These are phyloP conservation scores for Psammodynastes pulverulentus DNA, from an alignment of 2,113 vertebrate species.

Conservation along the genomic window DNA sequence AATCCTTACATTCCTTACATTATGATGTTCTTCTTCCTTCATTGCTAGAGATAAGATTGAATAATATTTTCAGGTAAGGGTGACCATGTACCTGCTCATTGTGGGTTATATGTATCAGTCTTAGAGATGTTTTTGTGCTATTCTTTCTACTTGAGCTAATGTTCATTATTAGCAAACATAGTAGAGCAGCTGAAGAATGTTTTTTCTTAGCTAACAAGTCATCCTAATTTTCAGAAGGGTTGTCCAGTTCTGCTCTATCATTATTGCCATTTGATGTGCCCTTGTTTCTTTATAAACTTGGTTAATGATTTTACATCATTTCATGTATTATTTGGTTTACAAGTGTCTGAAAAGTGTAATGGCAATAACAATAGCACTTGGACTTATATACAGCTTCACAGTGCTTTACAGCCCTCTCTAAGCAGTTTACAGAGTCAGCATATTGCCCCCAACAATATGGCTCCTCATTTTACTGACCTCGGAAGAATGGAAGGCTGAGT, in stretches of 20 bases:
- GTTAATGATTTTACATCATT: not conserved
- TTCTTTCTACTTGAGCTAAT: not conserved
- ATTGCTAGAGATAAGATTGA: not conserved
- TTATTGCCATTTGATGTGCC: not conserved
- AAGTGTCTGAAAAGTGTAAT: not conserved
- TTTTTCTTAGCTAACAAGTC: not conserved
- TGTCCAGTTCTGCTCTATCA: not conserved
- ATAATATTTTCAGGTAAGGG: not conserved
- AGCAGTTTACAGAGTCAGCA: too few relatives aligned
- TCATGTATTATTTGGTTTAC: not conserved
- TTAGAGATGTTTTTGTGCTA: not conserved
- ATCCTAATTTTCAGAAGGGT: not conserved
- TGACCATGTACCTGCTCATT: not conserved
- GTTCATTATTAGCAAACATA: not conserved
- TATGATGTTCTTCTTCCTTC: not conserved
- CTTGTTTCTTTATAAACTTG: not conserved
- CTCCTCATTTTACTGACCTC: too few relatives aligned
- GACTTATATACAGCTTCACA: too few relatives aligned
- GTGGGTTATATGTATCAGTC: not conserved
- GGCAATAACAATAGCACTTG: too few relatives aligned
- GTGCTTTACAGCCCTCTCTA: too few relatives aligned
- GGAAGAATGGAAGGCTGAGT: too few relatives aligned
- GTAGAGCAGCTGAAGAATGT: not conserved
- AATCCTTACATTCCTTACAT: not conserved
- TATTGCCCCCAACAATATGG: too few relatives aligned